Evolutionary conservation across 2,888 invertebrate genomes (phyloP).

Genomic region (Stegophylla sp.): DNA sequence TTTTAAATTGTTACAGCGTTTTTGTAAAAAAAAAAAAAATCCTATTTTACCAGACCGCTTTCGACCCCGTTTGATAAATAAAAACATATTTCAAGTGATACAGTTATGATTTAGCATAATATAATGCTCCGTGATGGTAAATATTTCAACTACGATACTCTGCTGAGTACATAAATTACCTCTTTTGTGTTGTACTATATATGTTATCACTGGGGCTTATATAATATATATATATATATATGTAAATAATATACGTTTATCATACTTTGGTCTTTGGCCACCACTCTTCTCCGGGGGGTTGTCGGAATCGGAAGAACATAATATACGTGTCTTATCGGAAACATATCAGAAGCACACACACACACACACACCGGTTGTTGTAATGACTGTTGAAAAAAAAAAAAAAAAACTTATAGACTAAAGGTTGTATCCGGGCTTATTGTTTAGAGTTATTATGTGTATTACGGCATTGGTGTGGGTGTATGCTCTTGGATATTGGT

Average conservation of each 20-base stretch:
- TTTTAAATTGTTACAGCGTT: too few species aligned
- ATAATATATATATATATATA: neutral
- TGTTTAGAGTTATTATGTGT: neutral
- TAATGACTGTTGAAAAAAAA: neutral
- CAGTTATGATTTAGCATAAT: too few species aligned
- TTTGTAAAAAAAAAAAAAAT: too few species aligned
- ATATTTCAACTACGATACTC: neutral
- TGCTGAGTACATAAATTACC: slow-evolving; percentile 1
- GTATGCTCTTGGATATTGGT: neutral
- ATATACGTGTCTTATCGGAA: slow-evolving; percentile 34
- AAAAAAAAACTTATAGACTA: slow-evolving; percentile 2
- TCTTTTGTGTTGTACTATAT: neutral
- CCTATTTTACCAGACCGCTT: too few species aligned
- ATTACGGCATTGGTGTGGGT: neutral
- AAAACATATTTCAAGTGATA: too few species aligned
- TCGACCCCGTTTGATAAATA: too few species aligned
- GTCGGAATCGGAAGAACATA: neutral
- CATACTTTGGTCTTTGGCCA: slow-evolving; percentile 13
- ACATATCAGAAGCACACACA: neutral
- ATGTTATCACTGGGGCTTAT: slow-evolving; percentile 16
- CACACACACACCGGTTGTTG: neutral
- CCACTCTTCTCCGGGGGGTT: neutral
- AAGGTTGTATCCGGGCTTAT: slow-evolving; percentile 20
- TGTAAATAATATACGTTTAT: neutral
- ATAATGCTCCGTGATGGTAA: neutral